Evolutionary conservation across 2,797 vertebrate genomes (phyloP).

Genomic region (Xiphorhynchus erythropygius): DNA sequence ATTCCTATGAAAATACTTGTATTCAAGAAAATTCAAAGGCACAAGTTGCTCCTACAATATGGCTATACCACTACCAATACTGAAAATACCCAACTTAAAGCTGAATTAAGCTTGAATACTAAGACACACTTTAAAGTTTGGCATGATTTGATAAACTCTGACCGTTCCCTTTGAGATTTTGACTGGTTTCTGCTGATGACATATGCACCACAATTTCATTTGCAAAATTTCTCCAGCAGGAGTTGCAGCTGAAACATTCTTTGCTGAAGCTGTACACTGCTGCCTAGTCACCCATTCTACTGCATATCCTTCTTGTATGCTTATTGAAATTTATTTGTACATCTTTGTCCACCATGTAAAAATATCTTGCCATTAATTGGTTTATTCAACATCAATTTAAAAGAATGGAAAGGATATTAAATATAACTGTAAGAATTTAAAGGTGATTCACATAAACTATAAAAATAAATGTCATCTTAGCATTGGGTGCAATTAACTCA

Average conservation of each 20-base stretch:
- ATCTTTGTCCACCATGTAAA: not conserved
- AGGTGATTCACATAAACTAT: not conserved
- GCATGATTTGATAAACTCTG: not conserved
- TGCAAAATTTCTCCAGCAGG: not conserved
- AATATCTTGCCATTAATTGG: not conserved
- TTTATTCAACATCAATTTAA: not conserved
- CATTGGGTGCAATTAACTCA: not conserved
- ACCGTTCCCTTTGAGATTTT: not conserved
- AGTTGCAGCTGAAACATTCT: not conserved
- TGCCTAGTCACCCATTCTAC: not conserved
- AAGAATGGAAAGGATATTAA: not conserved
- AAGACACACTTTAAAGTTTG: not conserved
- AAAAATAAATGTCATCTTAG: not conserved
- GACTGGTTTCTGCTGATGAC: not conserved
- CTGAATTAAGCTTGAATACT: not conserved
- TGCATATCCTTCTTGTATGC: not conserved
- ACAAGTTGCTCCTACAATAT: not conserved
- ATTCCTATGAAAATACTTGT: not conserved
- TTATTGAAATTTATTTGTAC: not conserved
- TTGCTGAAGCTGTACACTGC: not conserved
- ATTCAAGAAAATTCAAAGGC: not conserved
- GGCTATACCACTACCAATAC: not conserved
- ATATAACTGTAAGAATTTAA: not conserved
- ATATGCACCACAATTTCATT: fast-evolving
- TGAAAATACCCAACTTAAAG: not conserved